phyloP scores from a whole-genome alignment of 2,113 vertebrate genomes.

The Periophthalmodon schlosseri region DNA sequence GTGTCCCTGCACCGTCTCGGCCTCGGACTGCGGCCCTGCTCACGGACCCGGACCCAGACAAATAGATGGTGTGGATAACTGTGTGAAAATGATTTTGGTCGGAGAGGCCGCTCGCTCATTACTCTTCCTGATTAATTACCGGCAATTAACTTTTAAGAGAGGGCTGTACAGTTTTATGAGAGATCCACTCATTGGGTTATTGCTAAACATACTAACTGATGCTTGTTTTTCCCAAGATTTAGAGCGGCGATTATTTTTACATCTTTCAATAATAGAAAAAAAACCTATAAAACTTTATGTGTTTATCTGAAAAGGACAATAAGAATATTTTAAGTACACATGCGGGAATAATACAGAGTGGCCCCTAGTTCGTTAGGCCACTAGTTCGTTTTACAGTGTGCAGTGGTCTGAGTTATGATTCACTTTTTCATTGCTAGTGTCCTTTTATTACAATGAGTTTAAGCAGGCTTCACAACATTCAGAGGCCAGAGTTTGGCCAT shows the following conservation, averaged over 20 bases:
- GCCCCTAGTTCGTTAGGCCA: no score
- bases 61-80: conserved; percentile 45
- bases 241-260: conserved; percentile 14
- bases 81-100: conserved; percentile 47
- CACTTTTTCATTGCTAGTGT: no score
- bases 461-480: no score
- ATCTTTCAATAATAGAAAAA: not conserved
- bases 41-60: conserved; percentile 57
- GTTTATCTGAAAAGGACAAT: not conserved
- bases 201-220: conserved; percentile 20
- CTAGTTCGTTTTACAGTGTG: no score
- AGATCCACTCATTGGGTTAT: conserved; percentile 19
- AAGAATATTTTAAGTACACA: not conserved
- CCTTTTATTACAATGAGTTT: no score
- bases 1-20: conserved; percentile 52
- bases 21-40: conserved; percentile 43
- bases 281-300: not conserved
- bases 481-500: no score
- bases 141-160: conserved; percentile 40
- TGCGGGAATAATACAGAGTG: not conserved
- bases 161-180: conserved; percentile 28
- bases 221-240: conserved; percentile 7
- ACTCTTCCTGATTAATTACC: conserved; percentile 57
- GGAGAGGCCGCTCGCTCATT: conserved; percentile 38
- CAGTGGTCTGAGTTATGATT: no score